Conservation (phyloP, 2,113 vertebrate species). For the Jaculus jaculus region DNA sequence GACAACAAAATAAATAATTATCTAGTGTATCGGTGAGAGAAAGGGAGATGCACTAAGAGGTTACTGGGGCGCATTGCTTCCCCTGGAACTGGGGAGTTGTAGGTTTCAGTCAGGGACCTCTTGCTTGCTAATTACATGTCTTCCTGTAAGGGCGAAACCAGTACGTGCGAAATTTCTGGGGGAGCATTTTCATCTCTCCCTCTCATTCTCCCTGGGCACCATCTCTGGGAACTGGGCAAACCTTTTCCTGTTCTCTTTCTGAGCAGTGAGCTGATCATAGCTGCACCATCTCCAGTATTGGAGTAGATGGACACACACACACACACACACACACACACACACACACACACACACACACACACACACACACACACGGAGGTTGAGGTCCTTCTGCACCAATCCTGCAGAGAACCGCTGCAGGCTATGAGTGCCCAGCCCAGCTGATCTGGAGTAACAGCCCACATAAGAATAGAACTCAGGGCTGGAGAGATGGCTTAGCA, state of each 20-base stretch:
- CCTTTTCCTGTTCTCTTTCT: not conserved
- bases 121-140: slow-evolving; percentile 51
- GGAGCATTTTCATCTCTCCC: not conserved
- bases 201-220: not conserved
- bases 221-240: fast-evolving
- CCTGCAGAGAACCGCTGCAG: not conserved
- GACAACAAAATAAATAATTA: slow-evolving; percentile 84
- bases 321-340: no score
- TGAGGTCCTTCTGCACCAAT: no score
- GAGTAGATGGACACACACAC: not conserved
- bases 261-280: not conserved
- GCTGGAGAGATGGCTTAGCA: no score
- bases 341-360: no score
- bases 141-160: slow-evolving; percentile 43
- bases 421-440: not conserved
- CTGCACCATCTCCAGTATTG: not conserved
- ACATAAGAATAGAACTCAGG: not conserved
- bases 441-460: fast-evolving
- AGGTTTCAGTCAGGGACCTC: slow-evolving; percentile 64
- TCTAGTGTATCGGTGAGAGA: slow-evolving; percentile 64
- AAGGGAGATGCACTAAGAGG: slow-evolving; percentile 67
- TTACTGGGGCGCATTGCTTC: slow-evolving; percentile 58
- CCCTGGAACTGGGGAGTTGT: slow-evolving; percentile 40
- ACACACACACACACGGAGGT: no score
- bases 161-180: slow-evolving; percentile 17